Conservation (phyloP, 2,797 vertebrate species). For the Momotus momota region DNA sequence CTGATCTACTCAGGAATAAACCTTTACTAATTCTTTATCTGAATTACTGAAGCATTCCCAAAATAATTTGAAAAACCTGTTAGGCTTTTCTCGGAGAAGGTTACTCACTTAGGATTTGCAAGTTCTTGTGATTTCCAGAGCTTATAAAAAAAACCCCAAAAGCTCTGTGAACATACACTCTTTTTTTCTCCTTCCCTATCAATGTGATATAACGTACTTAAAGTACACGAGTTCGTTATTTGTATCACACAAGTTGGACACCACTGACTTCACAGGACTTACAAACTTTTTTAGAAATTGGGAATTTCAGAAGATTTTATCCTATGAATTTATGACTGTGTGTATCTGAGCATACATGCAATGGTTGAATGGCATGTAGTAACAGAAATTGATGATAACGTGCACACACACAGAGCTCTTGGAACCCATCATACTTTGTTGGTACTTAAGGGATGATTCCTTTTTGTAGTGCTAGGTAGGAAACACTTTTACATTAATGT, state of each 20-base stretch:
- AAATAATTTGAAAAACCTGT: neutral
- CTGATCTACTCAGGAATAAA: neutral
- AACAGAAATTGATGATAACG: neutral
- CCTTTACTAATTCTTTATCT: neutral
- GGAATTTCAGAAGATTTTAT: neutral
- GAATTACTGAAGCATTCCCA: neutral
- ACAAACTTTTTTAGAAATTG: neutral
- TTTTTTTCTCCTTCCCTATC: neutral
- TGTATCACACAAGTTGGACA: neutral
- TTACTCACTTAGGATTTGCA: neutral
- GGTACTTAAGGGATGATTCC: neutral
- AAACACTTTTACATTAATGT: neutral
- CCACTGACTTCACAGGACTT: neutral
- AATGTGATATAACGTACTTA: neutral
- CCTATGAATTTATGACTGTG: neutral
- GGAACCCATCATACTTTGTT: neutral
- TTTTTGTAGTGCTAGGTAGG: neutral
- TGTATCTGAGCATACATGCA: neutral
- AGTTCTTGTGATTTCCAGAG: neutral
- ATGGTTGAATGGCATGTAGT: neutral
- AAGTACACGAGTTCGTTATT: neutral
- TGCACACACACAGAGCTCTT: neutral
- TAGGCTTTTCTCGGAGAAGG: neutral
- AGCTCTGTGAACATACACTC: neutral
- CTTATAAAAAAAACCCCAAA: neutral